Percentiles rank a stretch among this genome's conserved stretches.
Conservation (phyloP, 1,140 invertebrate species). For the Acromyrmex echinatior region DNA sequence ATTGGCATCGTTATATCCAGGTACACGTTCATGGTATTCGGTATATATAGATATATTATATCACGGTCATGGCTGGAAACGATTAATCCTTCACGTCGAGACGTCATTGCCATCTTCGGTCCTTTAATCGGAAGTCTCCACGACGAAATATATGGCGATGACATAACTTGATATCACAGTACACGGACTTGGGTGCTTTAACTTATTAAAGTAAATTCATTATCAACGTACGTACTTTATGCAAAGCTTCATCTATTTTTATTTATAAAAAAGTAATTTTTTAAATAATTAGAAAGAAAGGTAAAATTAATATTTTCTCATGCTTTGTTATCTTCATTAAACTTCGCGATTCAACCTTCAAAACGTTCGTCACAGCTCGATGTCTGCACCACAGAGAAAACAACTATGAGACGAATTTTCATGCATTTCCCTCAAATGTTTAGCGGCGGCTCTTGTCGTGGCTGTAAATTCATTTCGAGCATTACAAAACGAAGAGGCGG, state of each 20-base stretch:
- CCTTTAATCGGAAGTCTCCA: conserved; percentile 76
- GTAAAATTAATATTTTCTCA: neutral
- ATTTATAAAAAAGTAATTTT: neutral
- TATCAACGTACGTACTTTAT: neutral
- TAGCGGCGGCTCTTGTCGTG: conserved; percentile 56
- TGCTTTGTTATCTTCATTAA: conserved; percentile 19
- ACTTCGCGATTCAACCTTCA: conserved; percentile 2
- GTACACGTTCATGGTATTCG: conserved; percentile 66
- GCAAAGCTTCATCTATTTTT: neutral
- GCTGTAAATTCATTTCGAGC: conserved; percentile 61
- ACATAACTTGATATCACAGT: conserved; percentile 63
- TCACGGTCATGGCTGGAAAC: conserved; percentile 69
- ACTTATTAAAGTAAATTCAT: conserved; percentile 28
- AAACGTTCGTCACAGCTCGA: conserved; percentile 46
- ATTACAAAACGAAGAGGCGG: conserved; percentile 57
- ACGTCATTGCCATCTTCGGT: conserved; percentile 80
- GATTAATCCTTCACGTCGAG: conserved; percentile 82
- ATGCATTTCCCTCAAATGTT: conserved; percentile 51
- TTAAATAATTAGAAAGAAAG: neutral
- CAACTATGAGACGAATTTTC: conserved; percentile 51
- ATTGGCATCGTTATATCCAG: conserved; percentile 73
- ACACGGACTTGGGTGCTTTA: neutral
- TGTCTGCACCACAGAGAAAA: conserved; percentile 36
- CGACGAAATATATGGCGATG: conserved; percentile 69
- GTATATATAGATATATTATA: conserved; percentile 36